Evolutionary conservation across 2,888 invertebrate species (phyloP).

Genomic region (Hirtodrosophila cameraria): DNA sequence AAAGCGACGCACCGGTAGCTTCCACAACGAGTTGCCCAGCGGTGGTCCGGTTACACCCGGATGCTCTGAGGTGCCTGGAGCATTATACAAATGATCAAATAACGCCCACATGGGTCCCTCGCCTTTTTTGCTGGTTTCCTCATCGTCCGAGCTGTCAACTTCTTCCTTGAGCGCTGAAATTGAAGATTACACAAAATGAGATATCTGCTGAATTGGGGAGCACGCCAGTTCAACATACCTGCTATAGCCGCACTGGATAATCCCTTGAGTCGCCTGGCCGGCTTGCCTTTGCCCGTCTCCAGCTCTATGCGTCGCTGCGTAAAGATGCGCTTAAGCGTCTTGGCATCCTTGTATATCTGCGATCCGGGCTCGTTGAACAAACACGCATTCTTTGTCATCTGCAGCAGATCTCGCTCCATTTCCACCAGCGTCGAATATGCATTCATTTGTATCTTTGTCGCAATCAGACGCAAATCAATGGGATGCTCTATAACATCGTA

Average conservation of each 20-base stretch:
- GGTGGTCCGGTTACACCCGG: conserved; percentile 87
- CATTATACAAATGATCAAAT: conserved; percentile 91
- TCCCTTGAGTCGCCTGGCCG: conserved; percentile 82
- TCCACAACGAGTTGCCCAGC: conserved; percentile 96
- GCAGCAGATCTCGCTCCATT: conserved; percentile 94
- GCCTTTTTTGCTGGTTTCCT: conserved; percentile 85
- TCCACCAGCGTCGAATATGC: conserved; percentile 91
- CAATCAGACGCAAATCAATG: conserved; percentile 96
- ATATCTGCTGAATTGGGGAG: background rate
- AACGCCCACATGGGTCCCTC: conserved; percentile 96
- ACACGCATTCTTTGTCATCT: conserved; percentile 98
- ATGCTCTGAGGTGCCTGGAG: conserved; percentile 85
- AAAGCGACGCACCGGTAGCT: conserved; percentile 94
- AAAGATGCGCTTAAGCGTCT: conserved; percentile 90
- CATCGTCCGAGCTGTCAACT: conserved; percentile 87
- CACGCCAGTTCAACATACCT: conserved; percentile 41
- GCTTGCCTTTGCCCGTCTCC: conserved; percentile 87
- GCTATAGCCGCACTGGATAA: conserved; percentile 78
- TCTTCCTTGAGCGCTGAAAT: conserved; percentile 85
- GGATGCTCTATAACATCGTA: conserved; percentile 97
- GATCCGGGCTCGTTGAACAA: conserved; percentile 98
- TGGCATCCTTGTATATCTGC: conserved; percentile 97
- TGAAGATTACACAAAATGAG: background rate
- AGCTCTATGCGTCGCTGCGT: conserved; percentile 89
- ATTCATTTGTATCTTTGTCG: conserved; percentile 93